A percentile compares a stretch with the other conserved stretches of the same genome.
Conservation (phyloP, 2,113 vertebrate genomes). For the Thalassarche chlororhynchos region DNA sequence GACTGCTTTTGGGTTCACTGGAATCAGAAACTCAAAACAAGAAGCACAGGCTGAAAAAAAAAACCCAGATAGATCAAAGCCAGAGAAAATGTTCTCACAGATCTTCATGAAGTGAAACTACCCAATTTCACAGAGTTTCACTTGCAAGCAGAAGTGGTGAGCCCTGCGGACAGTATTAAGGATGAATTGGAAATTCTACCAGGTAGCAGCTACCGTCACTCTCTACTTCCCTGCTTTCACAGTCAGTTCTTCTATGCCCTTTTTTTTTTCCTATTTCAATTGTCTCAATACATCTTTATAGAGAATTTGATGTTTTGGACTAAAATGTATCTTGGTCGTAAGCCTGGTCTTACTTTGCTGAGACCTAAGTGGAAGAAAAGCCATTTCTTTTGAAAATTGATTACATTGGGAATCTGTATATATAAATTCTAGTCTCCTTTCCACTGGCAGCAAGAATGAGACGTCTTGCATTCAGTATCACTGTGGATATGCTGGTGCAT, state of each 20-base stretch:
- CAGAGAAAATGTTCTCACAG: neutral
- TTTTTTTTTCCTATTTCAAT: neutral
- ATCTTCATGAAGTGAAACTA: neutral
- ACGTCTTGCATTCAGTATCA: neutral
- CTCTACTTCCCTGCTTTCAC: neutral
- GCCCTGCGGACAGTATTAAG: neutral
- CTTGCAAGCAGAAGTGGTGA: neutral
- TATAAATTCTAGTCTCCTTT: neutral
- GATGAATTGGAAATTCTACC: neutral
- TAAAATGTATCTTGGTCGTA: neutral
- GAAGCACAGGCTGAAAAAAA: neutral
- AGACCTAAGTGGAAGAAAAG: neutral
- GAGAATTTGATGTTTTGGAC: neutral
- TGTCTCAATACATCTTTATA: neutral
- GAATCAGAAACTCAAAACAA: slow-evolving; percentile 15
- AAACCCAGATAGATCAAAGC: neutral
- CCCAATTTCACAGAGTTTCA: neutral
- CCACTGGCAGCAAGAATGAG: neutral
- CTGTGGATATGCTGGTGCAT: neutral
- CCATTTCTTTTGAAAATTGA: neutral
- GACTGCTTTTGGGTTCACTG: neutral
- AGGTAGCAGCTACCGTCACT: neutral
- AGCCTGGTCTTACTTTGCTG: neutral
- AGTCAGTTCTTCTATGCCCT: neutral
- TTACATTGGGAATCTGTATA: neutral